phyloP scores from a whole-genome alignment of 2,113 vertebrate species.

The Enhydra lutris region DNA sequence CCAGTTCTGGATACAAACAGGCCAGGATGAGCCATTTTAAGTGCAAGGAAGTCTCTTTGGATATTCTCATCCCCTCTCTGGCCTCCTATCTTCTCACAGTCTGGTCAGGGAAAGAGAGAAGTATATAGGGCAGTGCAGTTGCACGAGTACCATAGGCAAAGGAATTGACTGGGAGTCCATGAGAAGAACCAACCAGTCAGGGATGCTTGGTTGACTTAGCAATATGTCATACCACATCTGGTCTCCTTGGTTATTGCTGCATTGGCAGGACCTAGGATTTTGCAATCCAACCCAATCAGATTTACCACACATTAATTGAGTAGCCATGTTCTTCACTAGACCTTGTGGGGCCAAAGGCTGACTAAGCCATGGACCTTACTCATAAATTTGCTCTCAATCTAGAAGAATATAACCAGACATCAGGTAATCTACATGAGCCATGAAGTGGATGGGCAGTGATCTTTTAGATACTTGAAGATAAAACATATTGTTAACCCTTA shows the following conservation, averaged over 20 bases:
- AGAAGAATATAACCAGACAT: neutral
- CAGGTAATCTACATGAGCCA: neutral
- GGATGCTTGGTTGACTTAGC: neutral
- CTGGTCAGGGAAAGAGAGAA: neutral
- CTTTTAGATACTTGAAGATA: neutral
- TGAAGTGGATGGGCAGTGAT: neutral
- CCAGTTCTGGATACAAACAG: neutral
- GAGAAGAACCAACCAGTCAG: neutral
- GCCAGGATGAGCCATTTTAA: neutral
- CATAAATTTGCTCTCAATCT: neutral
- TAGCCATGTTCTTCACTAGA: neutral
- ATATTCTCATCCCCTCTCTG: neutral
- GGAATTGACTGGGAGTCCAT: neutral
- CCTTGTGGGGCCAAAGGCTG: neutral
- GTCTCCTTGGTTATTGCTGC: neutral
- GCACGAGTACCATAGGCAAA: neutral
- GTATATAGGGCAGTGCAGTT: neutral
- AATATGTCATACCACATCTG: neutral
- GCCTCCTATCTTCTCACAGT: neutral
- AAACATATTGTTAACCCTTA: neutral
- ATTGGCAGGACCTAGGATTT: neutral
- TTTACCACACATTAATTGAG: neutral
- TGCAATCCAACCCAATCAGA: neutral
- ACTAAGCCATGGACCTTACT: neutral
- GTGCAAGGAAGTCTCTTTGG: neutral